These are phyloP conservation scores for Creontiades dilutus DNA, from an alignment of 2,888 invertebrate genomes.

Conservation along the genomic window DNA sequence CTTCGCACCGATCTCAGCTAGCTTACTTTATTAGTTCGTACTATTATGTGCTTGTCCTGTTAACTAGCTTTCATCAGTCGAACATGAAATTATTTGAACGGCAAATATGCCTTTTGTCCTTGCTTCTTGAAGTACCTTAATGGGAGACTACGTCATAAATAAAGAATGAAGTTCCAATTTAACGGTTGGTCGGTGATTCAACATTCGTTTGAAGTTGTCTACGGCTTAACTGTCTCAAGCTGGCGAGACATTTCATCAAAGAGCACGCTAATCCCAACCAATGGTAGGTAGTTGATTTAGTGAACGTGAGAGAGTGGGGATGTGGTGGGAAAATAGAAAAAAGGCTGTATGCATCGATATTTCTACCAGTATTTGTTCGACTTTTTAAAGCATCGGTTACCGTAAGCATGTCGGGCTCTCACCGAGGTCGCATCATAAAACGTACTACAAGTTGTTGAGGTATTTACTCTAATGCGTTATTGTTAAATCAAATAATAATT, in stretches of 20 bases:
- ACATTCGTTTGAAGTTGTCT: slow-evolving; percentile 11
- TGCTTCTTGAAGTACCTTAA: not conserved
- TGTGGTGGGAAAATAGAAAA: slow-evolving; percentile 17
- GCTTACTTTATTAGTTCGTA: no score
- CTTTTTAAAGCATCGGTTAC: slow-evolving; percentile 1
- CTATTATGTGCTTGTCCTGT: not conserved
- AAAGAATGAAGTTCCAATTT: slow-evolving; percentile 20
- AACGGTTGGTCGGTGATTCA: not conserved
- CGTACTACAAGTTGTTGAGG: no score
- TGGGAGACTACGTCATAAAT: not conserved
- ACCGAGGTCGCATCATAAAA: no score
- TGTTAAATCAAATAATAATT: no score
- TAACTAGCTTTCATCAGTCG: not conserved
- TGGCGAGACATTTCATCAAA: slow-evolving; percentile 35
- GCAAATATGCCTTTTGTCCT: slow-evolving; percentile 15
- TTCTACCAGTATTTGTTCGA: slow-evolving; percentile 13
- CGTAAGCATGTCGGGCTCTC: not conserved
- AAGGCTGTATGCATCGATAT: not conserved
- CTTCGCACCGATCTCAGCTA: no score
- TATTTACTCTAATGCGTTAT: no score
- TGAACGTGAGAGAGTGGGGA: not conserved
- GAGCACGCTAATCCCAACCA: slow-evolving; percentile 13
- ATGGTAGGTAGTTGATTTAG: not conserved
- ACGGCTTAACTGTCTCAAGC: not conserved
- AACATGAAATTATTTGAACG: not conserved